phyloP scores from a whole-genome alignment of 2,113 vertebrate species.

The Microcebus murinus region DNA sequence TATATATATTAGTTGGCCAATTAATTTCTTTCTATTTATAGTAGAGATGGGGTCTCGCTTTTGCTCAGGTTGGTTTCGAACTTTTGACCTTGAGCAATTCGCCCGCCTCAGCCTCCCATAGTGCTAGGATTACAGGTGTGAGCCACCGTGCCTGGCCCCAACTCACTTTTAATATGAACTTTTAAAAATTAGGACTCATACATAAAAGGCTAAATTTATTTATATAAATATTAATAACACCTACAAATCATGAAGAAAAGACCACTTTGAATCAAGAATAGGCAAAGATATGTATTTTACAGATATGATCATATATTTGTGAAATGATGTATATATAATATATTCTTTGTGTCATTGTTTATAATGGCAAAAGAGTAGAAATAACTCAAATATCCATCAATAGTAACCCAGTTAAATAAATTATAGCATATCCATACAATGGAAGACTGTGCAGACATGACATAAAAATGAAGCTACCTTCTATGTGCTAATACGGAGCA shows the following conservation, averaged over 20 bases:
- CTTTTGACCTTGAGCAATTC: no score
- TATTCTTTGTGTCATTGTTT: neutral
- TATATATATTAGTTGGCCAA: no score
- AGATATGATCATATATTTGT: neutral
- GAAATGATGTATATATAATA: neutral
- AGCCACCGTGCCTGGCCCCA: neutral
- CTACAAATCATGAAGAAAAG: neutral
- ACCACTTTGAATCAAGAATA: neutral
- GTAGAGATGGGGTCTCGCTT: no score
- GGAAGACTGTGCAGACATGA: neutral
- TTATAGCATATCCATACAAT: neutral
- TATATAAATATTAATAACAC: neutral
- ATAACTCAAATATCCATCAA: neutral
- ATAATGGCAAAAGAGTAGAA: neutral
- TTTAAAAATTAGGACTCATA: neutral
- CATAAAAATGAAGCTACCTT: neutral
- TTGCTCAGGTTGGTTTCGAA: no score
- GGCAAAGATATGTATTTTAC: neutral
- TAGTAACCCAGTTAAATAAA: neutral
- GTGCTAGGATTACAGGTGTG: no score
- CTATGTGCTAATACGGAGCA: neutral
- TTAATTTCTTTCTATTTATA: no score
- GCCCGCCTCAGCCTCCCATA: no score
- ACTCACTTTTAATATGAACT: constrained; percentile 11
- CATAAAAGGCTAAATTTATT: constrained; percentile 10